These are phyloP conservation scores for Lysiphlebus fabarum DNA, from an alignment of 1,140 invertebrate species.

Conservation along the genomic window DNA sequence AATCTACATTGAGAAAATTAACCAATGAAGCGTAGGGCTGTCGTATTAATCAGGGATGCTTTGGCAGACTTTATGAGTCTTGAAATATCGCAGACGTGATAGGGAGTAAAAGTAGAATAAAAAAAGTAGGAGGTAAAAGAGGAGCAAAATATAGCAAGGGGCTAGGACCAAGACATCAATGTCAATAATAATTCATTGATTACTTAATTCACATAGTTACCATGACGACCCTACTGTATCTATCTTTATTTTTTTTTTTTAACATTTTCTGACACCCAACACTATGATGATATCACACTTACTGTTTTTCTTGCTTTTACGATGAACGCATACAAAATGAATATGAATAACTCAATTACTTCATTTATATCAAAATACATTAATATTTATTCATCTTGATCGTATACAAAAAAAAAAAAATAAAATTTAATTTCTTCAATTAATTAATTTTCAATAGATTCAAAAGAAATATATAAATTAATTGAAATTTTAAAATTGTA, in stretches of 20 bases:
- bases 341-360: conserved; percentile 32
- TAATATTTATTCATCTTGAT: too few species aligned
- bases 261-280: background rate
- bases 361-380: conserved; percentile 32
- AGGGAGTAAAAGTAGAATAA: conserved; percentile 27
- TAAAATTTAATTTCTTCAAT: too few species aligned
- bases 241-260: conserved; percentile 13
- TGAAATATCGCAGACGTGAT: conserved; percentile 39
- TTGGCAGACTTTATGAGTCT: conserved; percentile 44
- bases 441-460: too few species aligned
- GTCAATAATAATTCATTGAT: conserved; percentile 58
- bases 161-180: conserved; percentile 50
- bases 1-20: conserved; percentile 24
- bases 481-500: background rate
- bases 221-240: conserved; percentile 46
- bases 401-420: too few species aligned
- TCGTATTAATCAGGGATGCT: conserved; percentile 48
- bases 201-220: conserved; percentile 53
- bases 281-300: conserved; percentile 20
- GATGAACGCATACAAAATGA: conserved; percentile 32
- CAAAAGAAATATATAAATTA: too few species aligned
- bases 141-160: conserved; percentile 23
- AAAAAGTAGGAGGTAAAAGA: conserved; percentile 23
- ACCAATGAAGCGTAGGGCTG: conserved; percentile 41
- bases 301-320: conserved; percentile 47